Conservation (phyloP, 2,113 vertebrate species). For the Penelope pileata region DNA sequence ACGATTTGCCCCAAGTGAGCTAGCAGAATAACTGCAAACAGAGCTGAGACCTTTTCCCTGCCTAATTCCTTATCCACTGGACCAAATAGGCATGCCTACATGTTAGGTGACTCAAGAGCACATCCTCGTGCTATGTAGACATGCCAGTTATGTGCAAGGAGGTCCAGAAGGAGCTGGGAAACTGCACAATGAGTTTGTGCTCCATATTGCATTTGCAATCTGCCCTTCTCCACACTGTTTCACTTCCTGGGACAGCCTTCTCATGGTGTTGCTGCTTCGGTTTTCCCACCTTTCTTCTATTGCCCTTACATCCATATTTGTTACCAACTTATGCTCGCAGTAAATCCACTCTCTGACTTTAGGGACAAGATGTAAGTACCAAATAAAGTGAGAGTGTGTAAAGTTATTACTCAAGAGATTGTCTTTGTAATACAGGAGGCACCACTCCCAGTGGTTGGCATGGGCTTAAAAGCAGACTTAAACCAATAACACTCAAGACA, state of each 20-base stretch:
- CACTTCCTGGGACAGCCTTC: neutral
- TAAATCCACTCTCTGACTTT: neutral
- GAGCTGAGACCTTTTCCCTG: neutral
- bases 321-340: neutral
- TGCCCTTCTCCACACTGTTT: neutral
- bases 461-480: neutral
- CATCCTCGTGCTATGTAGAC: neutral
- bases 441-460: neutral
- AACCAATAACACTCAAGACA: neutral
- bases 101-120: neutral
- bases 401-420: neutral
- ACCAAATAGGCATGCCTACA: neutral
- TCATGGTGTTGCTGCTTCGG: neutral
- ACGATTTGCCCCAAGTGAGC: neutral
- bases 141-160: neutral
- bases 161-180: neutral
- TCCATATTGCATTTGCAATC: neutral
- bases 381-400: neutral
- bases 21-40: neutral
- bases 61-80: neutral
- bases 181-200: neutral
- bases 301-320: neutral
- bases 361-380: neutral
- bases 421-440: neutral
- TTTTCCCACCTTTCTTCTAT: neutral